phyloP scores from a whole-genome alignment of 2,888 invertebrate genomes.

The Agrochola lota region DNA sequence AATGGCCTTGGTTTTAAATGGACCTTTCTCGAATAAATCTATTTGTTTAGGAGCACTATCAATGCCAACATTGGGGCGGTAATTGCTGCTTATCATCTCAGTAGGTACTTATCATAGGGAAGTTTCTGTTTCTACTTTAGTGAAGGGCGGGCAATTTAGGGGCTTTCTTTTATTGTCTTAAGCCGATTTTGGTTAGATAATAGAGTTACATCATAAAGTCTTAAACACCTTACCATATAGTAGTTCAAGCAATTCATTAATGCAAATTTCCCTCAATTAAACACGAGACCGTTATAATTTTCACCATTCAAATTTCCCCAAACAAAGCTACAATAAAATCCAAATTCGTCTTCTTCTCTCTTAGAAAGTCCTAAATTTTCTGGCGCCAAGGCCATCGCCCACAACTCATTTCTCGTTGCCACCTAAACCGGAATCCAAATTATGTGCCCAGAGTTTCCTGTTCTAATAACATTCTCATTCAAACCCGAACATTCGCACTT shows the following conservation, averaged over 20 bases:
- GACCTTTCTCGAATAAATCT: slow-evolving; percentile 39
- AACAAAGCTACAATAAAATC: neutral
- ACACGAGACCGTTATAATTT: neutral
- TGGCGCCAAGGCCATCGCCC: neutral
- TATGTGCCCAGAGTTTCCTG: neutral
- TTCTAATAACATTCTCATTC: slow-evolving; percentile 15
- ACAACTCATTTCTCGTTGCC: neutral
- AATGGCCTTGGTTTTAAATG: slow-evolving; percentile 41
- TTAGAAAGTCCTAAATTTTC: neutral
- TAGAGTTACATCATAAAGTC: neutral
- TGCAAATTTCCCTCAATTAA: neutral
- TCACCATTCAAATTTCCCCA: neutral
- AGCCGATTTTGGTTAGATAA: neutral
- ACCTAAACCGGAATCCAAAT: neutral
- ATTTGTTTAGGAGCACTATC: slow-evolving; percentile 16
- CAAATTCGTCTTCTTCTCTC: neutral
- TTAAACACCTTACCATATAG: neutral
- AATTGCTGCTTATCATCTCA: slow-evolving; percentile 1
- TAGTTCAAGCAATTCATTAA: neutral
- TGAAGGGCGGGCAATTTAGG: neutral
- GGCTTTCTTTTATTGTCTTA: neutral
- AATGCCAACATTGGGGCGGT: neutral
- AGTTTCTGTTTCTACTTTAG: neutral
- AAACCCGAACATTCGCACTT: slow-evolving; percentile 28
- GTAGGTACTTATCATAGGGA: neutral